Percentiles rank a stretch among this genome's conserved stretches.
phyloP scores from a whole-genome alignment of 2,888 invertebrate species.

The Sesia apiformis region DNA sequence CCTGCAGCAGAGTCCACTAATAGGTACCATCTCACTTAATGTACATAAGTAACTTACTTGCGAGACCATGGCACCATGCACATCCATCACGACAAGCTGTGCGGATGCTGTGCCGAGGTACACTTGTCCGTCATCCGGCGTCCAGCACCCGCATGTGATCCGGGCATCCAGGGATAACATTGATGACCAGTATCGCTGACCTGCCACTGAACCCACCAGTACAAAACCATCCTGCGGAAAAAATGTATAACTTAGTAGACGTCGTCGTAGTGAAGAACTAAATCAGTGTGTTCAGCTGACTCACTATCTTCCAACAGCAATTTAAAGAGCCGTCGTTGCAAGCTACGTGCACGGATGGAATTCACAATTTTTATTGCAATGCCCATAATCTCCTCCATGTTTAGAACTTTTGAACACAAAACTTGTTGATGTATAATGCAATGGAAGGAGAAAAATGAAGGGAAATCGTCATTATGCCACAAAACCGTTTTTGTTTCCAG shows the following conservation, averaged over 20 bases:
- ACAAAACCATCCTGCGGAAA: conserved; percentile 93
- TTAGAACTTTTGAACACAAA: no score
- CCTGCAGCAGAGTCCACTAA: neutral
- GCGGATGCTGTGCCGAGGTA: conserved; percentile 97
- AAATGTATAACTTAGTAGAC: neutral
- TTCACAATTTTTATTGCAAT: no score
- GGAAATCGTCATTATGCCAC: no score
- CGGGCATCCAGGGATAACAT: conserved; percentile 95
- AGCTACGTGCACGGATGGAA: no score
- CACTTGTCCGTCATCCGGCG: conserved; percentile 97
- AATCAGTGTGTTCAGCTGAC: no score
- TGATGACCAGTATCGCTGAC: conserved; percentile 98
- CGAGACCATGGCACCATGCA: conserved; percentile 95
- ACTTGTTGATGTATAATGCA: no score
- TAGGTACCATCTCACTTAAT: neutral
- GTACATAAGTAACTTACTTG: conserved; percentile 61
- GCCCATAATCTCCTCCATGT: no score
- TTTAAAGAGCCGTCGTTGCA: no score
- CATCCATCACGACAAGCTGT: conserved; percentile 97
- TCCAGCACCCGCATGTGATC: conserved; percentile 98
- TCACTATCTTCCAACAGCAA: no score
- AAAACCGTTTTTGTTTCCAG: no score
- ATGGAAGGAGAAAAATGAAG: no score
- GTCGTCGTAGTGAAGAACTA: neutral
- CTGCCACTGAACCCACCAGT: conserved; percentile 96